Percentiles rank a stretch among this genome's conserved stretches.
These are phyloP conservation scores for Nettapus auritus DNA, from an alignment of 2,113 vertebrate species.

Conservation along the genomic window DNA sequence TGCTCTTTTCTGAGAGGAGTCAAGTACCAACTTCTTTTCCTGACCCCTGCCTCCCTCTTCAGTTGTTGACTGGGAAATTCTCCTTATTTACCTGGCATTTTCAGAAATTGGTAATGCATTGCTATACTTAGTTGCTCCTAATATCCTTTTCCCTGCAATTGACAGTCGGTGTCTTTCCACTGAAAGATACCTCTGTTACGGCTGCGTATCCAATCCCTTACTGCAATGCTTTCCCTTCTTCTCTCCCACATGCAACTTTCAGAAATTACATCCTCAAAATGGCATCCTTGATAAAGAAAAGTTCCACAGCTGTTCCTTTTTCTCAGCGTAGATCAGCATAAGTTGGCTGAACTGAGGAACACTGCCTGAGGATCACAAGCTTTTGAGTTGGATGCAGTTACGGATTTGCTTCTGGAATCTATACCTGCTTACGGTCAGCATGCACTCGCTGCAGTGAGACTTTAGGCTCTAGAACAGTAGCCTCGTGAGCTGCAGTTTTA, in stretches of 20 bases:
- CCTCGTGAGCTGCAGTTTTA: neutral
- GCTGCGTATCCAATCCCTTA: neutral
- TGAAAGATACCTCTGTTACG: neutral
- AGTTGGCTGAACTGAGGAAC: neutral
- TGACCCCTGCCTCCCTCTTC: conserved; percentile 8
- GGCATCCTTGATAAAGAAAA: neutral
- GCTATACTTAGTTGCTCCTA: neutral
- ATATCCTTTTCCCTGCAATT: neutral
- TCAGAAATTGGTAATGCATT: neutral
- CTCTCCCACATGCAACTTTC: neutral
- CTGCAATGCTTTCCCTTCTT: neutral
- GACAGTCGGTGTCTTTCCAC: neutral
- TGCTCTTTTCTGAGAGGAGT: neutral
- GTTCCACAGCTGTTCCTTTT: neutral
- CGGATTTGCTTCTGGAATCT: neutral
- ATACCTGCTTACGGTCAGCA: neutral
- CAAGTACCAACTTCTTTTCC: neutral
- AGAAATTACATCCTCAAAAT: neutral
- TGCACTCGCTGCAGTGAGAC: neutral
- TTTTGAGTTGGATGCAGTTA: neutral
- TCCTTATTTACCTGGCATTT: conserved; percentile 15
- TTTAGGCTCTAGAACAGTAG: neutral
- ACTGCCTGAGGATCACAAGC: neutral
- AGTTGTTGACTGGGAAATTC: conserved; percentile 12
- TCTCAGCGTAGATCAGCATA: neutral